Evolutionary conservation across 2,113 vertebrate genomes (phyloP), one percentile per base, ranked within the genome.

Genomic region (Candoia aspera): DNA sequence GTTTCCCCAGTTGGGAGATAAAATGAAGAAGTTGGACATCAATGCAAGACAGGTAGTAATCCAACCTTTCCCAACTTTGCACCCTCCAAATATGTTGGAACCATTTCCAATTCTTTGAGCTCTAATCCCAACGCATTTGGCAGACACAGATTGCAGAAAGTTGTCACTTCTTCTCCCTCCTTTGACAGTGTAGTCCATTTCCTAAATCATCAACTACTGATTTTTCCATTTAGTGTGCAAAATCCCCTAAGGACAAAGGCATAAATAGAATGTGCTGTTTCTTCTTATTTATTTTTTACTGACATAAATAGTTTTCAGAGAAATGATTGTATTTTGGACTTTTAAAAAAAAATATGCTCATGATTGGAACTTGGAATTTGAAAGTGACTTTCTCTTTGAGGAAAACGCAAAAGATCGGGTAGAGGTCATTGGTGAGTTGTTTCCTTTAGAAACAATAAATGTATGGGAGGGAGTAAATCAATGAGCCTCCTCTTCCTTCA

Each of bases 221-320:
- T 23, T 23, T 83, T 83, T 12, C 26, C 26, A 24, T 49, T 88
- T 55, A 53, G 9, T 49, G 33, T 88, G 54, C 64, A 49, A 59
- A 83, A 33, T 59, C n/a, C 26, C 79, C 37, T 73, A 13, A 42
- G 55, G 64, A 60, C 11, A 19, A 24, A 55, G 91, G 49, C 55
- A 88, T 88, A 53, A 59, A 60, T 46, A 93, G 85, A 92, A 60
- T 59, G 90, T 93, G 33, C 26, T 86, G 37, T 93, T 54, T 46
- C 29, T 37, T 84, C 6, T 90, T 42, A 64, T 87, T 3, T 21
- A 55, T 87, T 91, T 0, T 55, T 6, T 33, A 79, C 73, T 42
- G 73, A 21, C 17, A 9, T 79, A 8, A 79, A 79, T 33, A 79
- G 17, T 79, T 79, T 84, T 87, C 24, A 93, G 91, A 42, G 68